Percentiles rank a stretch among this genome's conserved stretches.
These are phyloP conservation scores for Sympetrum striolatum DNA, from an alignment of 2,888 invertebrate genomes.

Conservation along the genomic window DNA sequence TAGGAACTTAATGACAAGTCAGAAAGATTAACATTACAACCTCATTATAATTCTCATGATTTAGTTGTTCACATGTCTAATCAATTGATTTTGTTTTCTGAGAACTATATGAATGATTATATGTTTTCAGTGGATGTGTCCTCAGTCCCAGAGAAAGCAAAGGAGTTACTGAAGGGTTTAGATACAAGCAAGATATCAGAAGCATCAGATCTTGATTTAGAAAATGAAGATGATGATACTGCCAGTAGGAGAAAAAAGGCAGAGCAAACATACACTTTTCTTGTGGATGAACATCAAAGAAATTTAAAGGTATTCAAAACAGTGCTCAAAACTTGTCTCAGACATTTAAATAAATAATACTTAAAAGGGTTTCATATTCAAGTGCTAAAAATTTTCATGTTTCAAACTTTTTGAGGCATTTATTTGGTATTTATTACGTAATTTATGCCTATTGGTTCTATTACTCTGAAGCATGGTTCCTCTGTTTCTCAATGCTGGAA, in stretches of 20 bases:
- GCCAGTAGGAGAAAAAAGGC: conserved; percentile 8
- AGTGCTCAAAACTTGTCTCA: not conserved
- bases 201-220: not conserved
- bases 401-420: too few relatives aligned
- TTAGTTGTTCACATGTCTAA: too few relatives aligned
- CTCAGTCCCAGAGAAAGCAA: not conserved
- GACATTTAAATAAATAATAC: not conserved
- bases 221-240: conserved; percentile 5
- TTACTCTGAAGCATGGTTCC: too few relatives aligned
- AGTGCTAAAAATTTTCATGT: too few relatives aligned
- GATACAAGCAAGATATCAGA: not conserved
- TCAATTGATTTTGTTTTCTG: not conserved
- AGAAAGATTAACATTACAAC: too few relatives aligned
- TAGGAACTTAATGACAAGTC: too few relatives aligned
- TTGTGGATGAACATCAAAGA: conserved; percentile 10
- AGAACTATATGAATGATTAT: not conserved
- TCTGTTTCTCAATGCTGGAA: too few relatives aligned
- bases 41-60: too few relatives aligned
- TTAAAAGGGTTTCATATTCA: not conserved
- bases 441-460: too few relatives aligned
- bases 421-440: too few relatives aligned
- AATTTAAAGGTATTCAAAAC: not conserved
- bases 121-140: not conserved
- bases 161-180: not conserved
- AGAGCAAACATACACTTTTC: not conserved